phyloP scores from a whole-genome alignment of 2,888 invertebrate genomes.

The Hydroisotoma schaefferi region DNA sequence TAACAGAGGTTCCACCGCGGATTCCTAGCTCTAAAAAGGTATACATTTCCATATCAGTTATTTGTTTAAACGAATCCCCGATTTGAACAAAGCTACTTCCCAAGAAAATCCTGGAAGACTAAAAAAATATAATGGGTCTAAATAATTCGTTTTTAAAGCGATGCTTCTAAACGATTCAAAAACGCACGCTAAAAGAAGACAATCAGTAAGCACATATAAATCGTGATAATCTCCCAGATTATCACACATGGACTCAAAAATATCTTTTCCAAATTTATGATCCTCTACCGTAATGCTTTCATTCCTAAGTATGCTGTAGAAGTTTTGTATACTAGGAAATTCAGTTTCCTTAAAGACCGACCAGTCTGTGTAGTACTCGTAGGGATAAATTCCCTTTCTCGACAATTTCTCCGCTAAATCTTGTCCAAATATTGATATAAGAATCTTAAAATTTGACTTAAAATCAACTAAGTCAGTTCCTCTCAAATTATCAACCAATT shows the following conservation, averaged over 20 bases:
- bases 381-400: slow-evolving; percentile 29
- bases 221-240: slow-evolving; percentile 46
- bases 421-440: slow-evolving; percentile 13
- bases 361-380: slow-evolving; percentile 19
- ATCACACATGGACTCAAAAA: background rate
- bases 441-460: background rate
- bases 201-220: slow-evolving; percentile 45
- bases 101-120: slow-evolving; percentile 39
- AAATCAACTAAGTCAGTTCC: slow-evolving; percentile 1
- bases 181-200: slow-evolving; percentile 42
- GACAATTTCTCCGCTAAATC: background rate
- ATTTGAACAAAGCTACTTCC: slow-evolving; percentile 14
- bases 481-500: slow-evolving; percentile 18
- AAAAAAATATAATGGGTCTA: slow-evolving; percentile 45
- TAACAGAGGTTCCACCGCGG: background rate
- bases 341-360: slow-evolving; percentile 13
- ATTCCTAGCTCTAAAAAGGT: background rate
- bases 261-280: background rate
- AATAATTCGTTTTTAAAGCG: slow-evolving; percentile 34
- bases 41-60: background rate
- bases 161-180: slow-evolving; percentile 48
- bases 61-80: background rate
- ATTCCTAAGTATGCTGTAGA: slow-evolving; percentile 9
- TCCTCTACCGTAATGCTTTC: background rate
- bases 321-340: slow-evolving; percentile 14